phyloP scores from a whole-genome alignment of 64 coral and sea anemone species.

The Astreopora myriophthalma region DNA sequence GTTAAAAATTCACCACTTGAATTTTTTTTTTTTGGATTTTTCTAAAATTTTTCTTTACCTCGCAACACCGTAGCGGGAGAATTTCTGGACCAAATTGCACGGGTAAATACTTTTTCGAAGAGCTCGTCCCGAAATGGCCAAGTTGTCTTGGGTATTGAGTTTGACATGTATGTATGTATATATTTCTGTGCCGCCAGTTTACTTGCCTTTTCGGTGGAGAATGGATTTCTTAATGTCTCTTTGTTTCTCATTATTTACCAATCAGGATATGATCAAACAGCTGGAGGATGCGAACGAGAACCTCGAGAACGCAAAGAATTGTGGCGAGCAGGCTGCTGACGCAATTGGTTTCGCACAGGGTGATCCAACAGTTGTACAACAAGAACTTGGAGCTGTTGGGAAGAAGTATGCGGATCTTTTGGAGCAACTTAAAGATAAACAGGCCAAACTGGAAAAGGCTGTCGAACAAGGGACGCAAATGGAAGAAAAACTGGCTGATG shows the following conservation, averaged over 20 bases:
- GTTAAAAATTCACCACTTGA: no score
- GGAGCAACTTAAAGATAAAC: slow-evolving; percentile 53
- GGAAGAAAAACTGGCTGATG: slow-evolving; percentile 71
- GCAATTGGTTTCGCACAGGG: slow-evolving; percentile 30
- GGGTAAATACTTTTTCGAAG: no score
- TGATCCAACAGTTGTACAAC: slow-evolving; percentile 68
- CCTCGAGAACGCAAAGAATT: slow-evolving; percentile 56
- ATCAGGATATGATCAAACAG: slow-evolving; percentile 62
- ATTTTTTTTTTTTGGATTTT: no score
- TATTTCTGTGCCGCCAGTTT: no score
- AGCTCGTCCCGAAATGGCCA: no score
- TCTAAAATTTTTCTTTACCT: no score
- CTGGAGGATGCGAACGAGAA: slow-evolving; percentile 71
- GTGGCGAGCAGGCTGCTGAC: slow-evolving; percentile 26
- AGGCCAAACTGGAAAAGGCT: slow-evolving; percentile 79
- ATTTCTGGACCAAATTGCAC: no score
- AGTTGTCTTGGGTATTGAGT: no score
- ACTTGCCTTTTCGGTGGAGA: background rate
- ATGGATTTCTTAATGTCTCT: background rate
- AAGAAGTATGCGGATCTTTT: slow-evolving; percentile 61
- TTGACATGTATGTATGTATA: no score
- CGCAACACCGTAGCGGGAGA: no score
- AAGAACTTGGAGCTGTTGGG: slow-evolving; percentile 66
- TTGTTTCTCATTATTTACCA: background rate
- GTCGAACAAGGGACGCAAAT: slow-evolving; percentile 76